These are phyloP conservation scores for Philopotamus ludificatus DNA, from an alignment of 1,140 invertebrate species.

Conservation along the genomic window DNA sequence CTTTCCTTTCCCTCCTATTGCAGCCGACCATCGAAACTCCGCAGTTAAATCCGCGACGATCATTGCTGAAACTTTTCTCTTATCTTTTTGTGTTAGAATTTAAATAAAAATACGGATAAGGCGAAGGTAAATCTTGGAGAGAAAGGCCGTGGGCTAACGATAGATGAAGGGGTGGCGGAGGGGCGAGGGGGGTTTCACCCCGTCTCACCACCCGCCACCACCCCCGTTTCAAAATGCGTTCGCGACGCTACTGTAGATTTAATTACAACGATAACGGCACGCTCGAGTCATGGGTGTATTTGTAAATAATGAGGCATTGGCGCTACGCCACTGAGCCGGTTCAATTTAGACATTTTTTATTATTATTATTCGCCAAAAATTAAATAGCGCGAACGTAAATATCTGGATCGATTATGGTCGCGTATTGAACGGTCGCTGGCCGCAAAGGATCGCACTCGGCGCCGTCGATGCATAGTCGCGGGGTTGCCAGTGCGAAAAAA, in stretches of 20 bases:
- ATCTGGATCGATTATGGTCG: neutral
- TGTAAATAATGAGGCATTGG: slow-evolving; percentile 33
- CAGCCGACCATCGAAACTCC: neutral
- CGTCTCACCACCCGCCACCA: slow-evolving; percentile 1
- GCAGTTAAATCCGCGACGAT: slow-evolving; percentile 23
- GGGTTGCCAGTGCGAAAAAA: too few species aligned
- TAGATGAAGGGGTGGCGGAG: neutral
- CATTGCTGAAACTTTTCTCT: slow-evolving; percentile 23
- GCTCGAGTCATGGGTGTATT: slow-evolving; percentile 28
- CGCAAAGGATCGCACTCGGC: too few species aligned
- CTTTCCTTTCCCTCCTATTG: neutral
- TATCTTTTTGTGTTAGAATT: slow-evolving; percentile 29
- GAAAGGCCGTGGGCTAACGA: neutral
- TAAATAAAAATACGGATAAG: slow-evolving; percentile 30
- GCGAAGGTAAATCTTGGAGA: slow-evolving; percentile 20
- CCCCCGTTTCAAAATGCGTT: slow-evolving; percentile 22
- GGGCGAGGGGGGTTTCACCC: neutral
- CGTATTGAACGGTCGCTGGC: too few species aligned
- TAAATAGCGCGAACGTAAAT: too few species aligned
- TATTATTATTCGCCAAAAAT: neutral
- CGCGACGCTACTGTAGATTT: slow-evolving; percentile 37
- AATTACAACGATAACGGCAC: slow-evolving; percentile 39
- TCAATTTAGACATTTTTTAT: too few species aligned
- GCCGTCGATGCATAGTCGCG: too few species aligned
- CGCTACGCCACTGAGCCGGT: slow-evolving; percentile 17